Conservation (phyloP, 2,797 vertebrate species). For the Leucoraja ocellata region DNA sequence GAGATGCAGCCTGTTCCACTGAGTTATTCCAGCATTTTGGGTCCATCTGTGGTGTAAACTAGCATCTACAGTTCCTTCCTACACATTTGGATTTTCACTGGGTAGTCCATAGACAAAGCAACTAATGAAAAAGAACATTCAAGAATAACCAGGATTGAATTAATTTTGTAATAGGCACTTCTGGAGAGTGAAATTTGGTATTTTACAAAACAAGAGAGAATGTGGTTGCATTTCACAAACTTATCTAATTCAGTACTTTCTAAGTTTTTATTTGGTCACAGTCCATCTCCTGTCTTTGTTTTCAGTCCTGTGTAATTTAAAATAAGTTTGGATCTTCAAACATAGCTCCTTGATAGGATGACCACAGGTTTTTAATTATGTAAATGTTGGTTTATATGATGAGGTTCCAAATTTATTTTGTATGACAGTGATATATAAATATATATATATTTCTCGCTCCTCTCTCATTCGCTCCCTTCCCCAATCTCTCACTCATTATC, state of each 20-base stretch:
- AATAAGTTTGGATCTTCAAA: not conserved
- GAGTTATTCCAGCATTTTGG: no score
- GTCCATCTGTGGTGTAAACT: no score
- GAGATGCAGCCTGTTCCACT: no score
- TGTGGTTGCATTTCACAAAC: not conserved
- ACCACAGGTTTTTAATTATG: not conserved
- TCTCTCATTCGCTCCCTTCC: no score
- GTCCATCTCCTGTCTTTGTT: not conserved
- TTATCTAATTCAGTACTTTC: no score
- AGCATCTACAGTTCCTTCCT: no score
- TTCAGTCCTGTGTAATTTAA: not conserved
- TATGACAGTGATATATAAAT: not conserved
- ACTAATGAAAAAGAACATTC: not conserved
- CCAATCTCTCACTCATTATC: no score
- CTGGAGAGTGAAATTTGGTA: not conserved
- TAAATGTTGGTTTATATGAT: not conserved
- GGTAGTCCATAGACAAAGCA: not conserved
- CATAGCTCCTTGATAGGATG: not conserved
- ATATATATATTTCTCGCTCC: no score
- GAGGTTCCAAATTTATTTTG: not conserved
- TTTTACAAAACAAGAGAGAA: not conserved
- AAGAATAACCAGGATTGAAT: no score
- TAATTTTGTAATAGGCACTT: no score
- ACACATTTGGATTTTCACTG: not conserved
- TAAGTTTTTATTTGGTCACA: no score